Percentiles rank a stretch among this genome's conserved stretches.
These are phyloP conservation scores for Struthio camelus DNA, from an alignment of 2,113 vertebrate species.

Conservation along the genomic window DNA sequence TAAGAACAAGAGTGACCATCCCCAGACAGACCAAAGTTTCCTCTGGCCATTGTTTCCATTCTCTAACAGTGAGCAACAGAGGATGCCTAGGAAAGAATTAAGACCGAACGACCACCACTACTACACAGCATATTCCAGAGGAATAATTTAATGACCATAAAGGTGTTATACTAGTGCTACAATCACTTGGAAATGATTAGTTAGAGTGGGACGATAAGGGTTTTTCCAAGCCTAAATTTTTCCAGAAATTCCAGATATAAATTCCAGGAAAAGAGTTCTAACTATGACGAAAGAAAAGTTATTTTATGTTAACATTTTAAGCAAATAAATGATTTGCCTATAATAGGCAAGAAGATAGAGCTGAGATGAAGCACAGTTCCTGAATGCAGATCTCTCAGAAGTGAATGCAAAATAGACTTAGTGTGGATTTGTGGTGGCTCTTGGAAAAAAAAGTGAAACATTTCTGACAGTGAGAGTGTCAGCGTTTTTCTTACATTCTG, in stretches of 20 bases:
- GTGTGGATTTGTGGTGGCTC: not conserved
- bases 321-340: not conserved
- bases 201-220: not conserved
- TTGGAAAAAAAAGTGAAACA: not conserved
- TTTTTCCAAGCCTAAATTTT: not conserved
- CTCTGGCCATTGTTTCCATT: too few species aligned
- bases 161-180: too few species aligned
- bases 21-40: too few species aligned
- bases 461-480: slow-evolving; percentile 5
- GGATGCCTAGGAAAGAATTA: too few species aligned
- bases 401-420: not conserved
- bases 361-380: not conserved
- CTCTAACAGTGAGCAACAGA: too few species aligned
- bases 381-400: slow-evolving; percentile 26
- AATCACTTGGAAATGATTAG: too few species aligned
- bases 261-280: not conserved
- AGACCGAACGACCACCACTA: too few species aligned
- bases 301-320: not conserved
- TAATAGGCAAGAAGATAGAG: slow-evolving; percentile 30
- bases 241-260: not conserved
- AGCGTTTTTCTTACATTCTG: not conserved
- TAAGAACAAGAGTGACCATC: not conserved
- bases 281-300: not conserved
- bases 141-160: not conserved
- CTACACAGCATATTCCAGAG: not conserved